Evolutionary conservation across 2,888 invertebrate genomes (phyloP), one percentile per base, ranked within the genome.

Genomic region (Leucophenga maculata): DNA sequence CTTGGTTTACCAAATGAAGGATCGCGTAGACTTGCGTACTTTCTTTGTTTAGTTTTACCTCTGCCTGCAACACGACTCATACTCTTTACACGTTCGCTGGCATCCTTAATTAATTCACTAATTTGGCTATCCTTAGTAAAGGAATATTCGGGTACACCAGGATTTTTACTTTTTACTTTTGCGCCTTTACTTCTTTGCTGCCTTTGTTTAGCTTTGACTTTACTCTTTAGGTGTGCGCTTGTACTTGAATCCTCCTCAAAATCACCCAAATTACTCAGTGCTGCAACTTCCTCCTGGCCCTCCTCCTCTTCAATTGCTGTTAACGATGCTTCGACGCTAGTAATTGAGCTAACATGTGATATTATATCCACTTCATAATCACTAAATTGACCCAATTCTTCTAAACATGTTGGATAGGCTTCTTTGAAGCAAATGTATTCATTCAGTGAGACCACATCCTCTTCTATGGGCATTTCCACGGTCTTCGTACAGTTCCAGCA

Each of bases 241-340:
- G 6, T 14, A 50, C n/a, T 50, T 50, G 50, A n/a, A 14, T 22
- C 55, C 9, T 6, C 22, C 13, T 80, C 80, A 3, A 74, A 26
- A 0, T 83, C 83, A 26, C 78, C 71, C 26, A 31, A 82, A 84
- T n/a, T n/a, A n/a, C 6, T 4, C n/a, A 1, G 6, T 13, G 22
- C 54, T 18, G 13, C 14, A 39, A 57, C 1, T 26, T n/a, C 26
- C 26, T 26, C 55, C 14, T 16, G 32, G 0, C 44, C 60, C 39
- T 60, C 60, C 44, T 60, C 60, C 18, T 60, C 60, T 31, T 60
- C 60, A 60, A 60, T 13, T 16, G n/a, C 16, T 18, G 60, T 18
- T 13, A 44, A 26, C 18, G 60, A 60, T 3, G 60, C 3, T 16
- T 32, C 44, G 44, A 60, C 44, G 39, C 39, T 60, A 1, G 3